These are phyloP conservation scores for Cerastis leucographa DNA, from an alignment of 2,888 invertebrate species.

Conservation along the genomic window DNA sequence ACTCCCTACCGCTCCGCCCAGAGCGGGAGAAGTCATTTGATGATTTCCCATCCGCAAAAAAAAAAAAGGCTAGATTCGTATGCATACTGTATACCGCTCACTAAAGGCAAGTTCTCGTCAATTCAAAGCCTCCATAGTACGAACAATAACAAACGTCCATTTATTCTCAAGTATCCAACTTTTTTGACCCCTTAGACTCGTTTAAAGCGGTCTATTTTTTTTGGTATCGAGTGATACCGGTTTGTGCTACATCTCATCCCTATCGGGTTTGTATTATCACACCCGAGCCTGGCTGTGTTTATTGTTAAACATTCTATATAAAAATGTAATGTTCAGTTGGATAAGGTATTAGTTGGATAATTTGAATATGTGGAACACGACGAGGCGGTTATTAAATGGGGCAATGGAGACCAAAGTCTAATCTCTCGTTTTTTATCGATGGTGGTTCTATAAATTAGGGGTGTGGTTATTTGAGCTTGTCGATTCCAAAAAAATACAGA, in stretches of 20 bases:
- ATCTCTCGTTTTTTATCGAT: not conserved
- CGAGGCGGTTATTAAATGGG: not conserved
- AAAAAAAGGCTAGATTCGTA: not conserved
- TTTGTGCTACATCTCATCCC: slow-evolving; percentile 57
- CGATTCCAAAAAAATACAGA: not conserved
- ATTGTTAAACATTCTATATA: slow-evolving; percentile 49
- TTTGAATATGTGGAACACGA: slow-evolving; percentile 7
- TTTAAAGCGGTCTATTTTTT: slow-evolving; percentile 55
- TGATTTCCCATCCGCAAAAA: no score
- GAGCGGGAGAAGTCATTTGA: no score
- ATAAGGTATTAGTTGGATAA: not conserved
- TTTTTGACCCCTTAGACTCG: slow-evolving; percentile 58
- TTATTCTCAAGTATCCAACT: slow-evolving; percentile 56
- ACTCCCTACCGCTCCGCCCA: no score
- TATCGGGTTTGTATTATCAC: slow-evolving; percentile 51
- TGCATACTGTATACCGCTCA: not conserved
- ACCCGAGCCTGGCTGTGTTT: slow-evolving; percentile 38
- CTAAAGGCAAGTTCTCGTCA: slow-evolving; percentile 24
- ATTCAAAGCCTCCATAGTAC: slow-evolving; percentile 7
- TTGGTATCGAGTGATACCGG: slow-evolving; percentile 65
- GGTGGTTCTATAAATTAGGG: no score
- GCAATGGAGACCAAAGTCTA: not conserved
- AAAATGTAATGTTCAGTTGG: slow-evolving; percentile 26
- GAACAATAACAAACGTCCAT: slow-evolving; percentile 49
- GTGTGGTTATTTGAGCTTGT: not conserved